Evolutionary conservation across 2,113 vertebrate species (phyloP).

Genomic region (Lophotis ruficrista): DNA sequence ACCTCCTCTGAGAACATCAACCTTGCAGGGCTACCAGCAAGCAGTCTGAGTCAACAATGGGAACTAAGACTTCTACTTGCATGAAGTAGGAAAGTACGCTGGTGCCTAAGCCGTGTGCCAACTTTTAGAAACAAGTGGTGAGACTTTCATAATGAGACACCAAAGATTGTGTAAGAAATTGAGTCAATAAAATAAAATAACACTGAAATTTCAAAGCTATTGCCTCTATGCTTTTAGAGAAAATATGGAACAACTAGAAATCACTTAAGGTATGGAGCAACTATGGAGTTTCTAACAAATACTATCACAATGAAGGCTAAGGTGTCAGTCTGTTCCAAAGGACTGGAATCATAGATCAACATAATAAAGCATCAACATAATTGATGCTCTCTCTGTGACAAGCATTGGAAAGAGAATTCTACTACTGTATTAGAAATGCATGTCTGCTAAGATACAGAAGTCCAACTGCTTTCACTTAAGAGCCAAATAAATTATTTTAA

Average conservation of each 20-base stretch:
- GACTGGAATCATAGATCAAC: neutral
- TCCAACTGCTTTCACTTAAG: neutral
- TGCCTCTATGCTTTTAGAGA: neutral
- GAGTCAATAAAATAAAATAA: neutral
- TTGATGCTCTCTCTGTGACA: neutral
- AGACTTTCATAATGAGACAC: neutral
- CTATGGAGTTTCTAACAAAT: neutral
- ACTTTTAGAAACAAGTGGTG: neutral
- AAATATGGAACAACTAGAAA: neutral
- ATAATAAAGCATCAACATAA: neutral
- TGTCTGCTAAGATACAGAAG: neutral
- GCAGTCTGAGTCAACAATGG: neutral
- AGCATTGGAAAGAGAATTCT: neutral
- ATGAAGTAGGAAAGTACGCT: neutral
- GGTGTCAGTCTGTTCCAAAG: neutral
- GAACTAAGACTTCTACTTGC: neutral
- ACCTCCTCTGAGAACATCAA: neutral
- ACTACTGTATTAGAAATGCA: neutral
- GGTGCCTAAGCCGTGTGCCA: neutral
- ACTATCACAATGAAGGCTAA: neutral
- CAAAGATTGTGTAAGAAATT: neutral
- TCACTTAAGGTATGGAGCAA: neutral
- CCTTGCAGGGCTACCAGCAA: neutral
- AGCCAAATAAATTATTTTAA: neutral
- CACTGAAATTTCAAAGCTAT: neutral